Conservation (phyloP, 2,888 invertebrate genomes). For the Papilio demoleus region DNA sequence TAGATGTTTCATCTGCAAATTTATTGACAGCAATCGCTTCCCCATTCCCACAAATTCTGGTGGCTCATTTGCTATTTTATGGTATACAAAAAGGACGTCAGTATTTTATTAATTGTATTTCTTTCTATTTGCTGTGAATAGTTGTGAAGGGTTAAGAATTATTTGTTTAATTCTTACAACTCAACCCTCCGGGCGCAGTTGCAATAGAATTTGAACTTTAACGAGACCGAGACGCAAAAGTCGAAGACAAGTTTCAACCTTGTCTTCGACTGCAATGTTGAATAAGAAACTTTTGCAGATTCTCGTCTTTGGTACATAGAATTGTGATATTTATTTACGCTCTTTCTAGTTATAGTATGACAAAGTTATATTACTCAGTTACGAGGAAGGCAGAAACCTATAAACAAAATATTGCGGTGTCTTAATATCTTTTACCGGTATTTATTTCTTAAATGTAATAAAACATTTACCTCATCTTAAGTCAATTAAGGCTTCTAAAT, state of each 20-base stretch:
- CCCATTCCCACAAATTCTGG: too few relatives aligned
- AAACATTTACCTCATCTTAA: too few relatives aligned
- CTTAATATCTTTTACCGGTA: too few relatives aligned
- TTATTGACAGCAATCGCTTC: too few relatives aligned
- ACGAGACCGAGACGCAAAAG: constrained; percentile 1
- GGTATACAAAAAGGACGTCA: too few relatives aligned
- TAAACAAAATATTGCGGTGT: too few relatives aligned
- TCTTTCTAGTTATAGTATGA: neutral
- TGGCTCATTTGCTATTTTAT: too few relatives aligned
- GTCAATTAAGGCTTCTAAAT: too few relatives aligned
- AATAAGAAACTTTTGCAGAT: neutral
- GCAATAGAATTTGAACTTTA: constrained; percentile 3
- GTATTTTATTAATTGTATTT: neutral
- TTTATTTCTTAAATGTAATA: too few relatives aligned
- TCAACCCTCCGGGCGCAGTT: neutral
- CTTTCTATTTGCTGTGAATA: neutral
- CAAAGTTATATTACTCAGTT: neutral
- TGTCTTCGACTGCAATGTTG: neutral
- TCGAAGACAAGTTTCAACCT: constrained; percentile 6
- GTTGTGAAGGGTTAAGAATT: neutral
- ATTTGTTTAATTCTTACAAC: neutral
- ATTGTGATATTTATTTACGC: constrained; percentile 1
- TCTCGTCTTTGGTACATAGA: neutral
- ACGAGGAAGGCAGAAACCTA: too few relatives aligned
- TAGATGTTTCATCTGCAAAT: too few relatives aligned